Evolutionary conservation across 2,888 invertebrate genomes (phyloP).

Genomic region (Perithous albicinctus): DNA sequence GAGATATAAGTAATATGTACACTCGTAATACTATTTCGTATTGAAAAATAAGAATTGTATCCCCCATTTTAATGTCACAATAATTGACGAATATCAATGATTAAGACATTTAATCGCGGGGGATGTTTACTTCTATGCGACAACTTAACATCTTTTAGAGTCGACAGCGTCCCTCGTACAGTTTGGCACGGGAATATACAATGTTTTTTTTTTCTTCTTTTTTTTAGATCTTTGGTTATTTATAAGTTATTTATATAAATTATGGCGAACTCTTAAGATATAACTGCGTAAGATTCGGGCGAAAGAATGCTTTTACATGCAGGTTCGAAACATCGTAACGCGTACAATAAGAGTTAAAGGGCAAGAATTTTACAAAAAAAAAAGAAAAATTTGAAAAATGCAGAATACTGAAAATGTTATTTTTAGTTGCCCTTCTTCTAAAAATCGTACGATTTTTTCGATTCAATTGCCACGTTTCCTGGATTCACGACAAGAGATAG

Average conservation of each 20-base stretch:
- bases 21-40: conserved; percentile 66
- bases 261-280: conserved; percentile 49
- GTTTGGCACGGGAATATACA: conserved; percentile 67
- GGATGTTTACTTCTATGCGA: conserved; percentile 32
- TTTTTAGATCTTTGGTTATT: conserved; percentile 62
- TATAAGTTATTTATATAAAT: conserved; percentile 57
- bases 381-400: neutral
- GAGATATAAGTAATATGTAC: conserved; percentile 63
- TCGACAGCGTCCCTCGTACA: conserved; percentile 56
- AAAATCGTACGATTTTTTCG: conserved; percentile 2
- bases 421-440: neutral
- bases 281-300: conserved; percentile 35
- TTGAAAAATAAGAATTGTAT: conserved; percentile 66
- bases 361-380: conserved; percentile 5
- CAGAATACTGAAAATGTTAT: conserved; percentile 41
- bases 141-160: conserved; percentile 32
- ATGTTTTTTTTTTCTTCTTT: conserved; percentile 35
- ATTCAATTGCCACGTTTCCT: neutral
- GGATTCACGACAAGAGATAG: neutral
- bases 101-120: conserved; percentile 34
- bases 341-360: neutral
- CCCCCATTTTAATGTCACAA: conserved; percentile 58
- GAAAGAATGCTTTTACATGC: conserved; percentile 26
- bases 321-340: neutral
- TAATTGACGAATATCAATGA: conserved; percentile 59